Percentiles rank a stretch among this genome's conserved stretches.
phyloP scores from a whole-genome alignment of 2,113 vertebrate genomes.

The Scomber colias region DNA sequence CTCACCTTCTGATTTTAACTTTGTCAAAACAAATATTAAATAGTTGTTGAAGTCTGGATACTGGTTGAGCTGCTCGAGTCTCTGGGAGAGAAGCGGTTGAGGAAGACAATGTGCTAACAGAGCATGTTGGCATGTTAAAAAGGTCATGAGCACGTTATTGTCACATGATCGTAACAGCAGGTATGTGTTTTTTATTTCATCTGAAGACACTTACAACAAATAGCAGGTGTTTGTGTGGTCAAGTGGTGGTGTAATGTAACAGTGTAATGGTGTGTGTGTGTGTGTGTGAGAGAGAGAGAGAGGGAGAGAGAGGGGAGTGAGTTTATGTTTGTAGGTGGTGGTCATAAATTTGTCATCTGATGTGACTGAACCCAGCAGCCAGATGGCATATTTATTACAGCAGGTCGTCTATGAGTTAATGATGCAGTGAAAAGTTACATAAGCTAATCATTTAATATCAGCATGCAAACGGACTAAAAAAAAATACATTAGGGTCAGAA shows the following conservation, averaged over 20 bases:
- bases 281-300: background rate
- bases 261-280: background rate
- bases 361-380: slow-evolving; percentile 11
- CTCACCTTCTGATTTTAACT: slow-evolving; percentile 98
- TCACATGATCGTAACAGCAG: background rate
- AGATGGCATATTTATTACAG: slow-evolving; percentile 59
- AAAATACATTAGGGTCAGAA: background rate
- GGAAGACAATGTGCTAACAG: slow-evolving; percentile 73
- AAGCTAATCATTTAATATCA: slow-evolving; percentile 44
- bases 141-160: slow-evolving; percentile 21
- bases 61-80: slow-evolving; percentile 99
- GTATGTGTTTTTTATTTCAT: background rate
- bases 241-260: slow-evolving; percentile 10
- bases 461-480: slow-evolving; percentile 23
- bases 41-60: slow-evolving; percentile 99
- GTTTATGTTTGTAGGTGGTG: slow-evolving; percentile 18
- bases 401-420: slow-evolving; percentile 49
- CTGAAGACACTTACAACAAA: background rate
- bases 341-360: slow-evolving; percentile 50
- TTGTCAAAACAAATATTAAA: slow-evolving; percentile 97
- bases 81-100: slow-evolving; percentile 89
- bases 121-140: slow-evolving; percentile 23
- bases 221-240: background rate
- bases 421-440: slow-evolving; percentile 36
- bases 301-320: background rate